Evolutionary conservation across 2,888 invertebrate species (phyloP).

Genomic region (Trichogramma dendrolimi): DNA sequence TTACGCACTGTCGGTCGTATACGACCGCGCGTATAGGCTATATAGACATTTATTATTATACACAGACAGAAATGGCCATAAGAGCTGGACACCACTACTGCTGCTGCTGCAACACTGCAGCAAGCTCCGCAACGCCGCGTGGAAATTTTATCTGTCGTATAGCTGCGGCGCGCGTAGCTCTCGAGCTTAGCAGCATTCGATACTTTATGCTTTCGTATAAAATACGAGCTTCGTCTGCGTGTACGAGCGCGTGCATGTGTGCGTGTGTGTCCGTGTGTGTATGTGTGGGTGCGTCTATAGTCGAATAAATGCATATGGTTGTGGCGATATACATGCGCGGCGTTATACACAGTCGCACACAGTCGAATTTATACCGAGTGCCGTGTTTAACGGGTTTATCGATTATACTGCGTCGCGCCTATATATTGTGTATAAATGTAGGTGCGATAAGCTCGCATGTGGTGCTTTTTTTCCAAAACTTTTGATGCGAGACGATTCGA

Average conservation of each 20-base stretch:
- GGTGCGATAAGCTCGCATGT: background rate
- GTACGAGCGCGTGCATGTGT: background rate
- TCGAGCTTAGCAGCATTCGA: background rate
- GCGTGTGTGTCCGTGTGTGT: background rate
- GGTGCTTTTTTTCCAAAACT: too few relatives aligned
- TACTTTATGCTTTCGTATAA: slow-evolving; percentile 16
- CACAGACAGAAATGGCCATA: too few relatives aligned
- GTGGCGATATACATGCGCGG: background rate
- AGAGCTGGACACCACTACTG: too few relatives aligned
- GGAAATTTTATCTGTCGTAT: slow-evolving; percentile 13
- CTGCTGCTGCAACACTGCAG: background rate
- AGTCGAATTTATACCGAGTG: background rate
- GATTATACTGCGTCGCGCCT: slow-evolving; percentile 9
- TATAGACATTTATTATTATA: too few relatives aligned
- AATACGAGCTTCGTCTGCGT: background rate
- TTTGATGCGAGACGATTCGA: too few relatives aligned
- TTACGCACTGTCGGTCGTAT: too few relatives aligned
- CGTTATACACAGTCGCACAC: background rate
- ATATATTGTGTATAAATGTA: background rate
- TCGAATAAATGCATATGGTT: background rate
- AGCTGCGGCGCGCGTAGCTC: background rate
- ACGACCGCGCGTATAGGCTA: too few relatives aligned
- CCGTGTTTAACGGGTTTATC: slow-evolving; percentile 20
- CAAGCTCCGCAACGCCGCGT: background rate
- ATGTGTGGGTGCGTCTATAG: background rate